Evolutionary conservation across 2,113 vertebrate genomes (phyloP).

Genomic region (Todiramphus saurophagus): DNA sequence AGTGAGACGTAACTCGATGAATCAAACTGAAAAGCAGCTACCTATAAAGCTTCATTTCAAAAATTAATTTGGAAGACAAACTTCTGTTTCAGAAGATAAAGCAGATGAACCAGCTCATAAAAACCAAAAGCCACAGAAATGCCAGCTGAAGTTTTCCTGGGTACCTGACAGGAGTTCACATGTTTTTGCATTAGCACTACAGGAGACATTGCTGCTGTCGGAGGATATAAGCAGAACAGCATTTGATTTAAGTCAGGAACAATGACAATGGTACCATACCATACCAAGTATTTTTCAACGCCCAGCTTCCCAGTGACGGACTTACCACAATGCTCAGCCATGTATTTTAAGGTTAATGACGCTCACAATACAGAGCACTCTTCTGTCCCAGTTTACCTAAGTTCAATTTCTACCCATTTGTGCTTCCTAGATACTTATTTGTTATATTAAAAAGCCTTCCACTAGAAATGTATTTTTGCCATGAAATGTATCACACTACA

Average conservation of each 20-base stretch:
- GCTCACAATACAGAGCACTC: neutral
- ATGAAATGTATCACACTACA: neutral
- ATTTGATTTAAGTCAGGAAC: neutral
- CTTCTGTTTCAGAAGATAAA: neutral
- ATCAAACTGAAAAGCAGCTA: neutral
- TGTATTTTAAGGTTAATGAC: neutral
- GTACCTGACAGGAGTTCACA: neutral
- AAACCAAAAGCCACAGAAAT: neutral
- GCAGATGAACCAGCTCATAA: neutral
- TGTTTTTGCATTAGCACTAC: neutral
- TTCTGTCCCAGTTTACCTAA: neutral
- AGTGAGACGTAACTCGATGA: neutral
- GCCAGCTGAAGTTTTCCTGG: neutral
- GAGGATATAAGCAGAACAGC: neutral
- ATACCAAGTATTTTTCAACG: neutral
- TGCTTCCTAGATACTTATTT: accelerated
- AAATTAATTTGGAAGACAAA: neutral
- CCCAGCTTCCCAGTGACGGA: neutral
- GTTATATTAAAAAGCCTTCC: neutral
- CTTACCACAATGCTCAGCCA: neutral
- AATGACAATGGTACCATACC: neutral
- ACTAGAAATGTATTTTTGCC: neutral
- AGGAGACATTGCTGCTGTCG: neutral
- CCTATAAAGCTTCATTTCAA: neutral
- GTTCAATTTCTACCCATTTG: neutral